phyloP scores from a whole-genome alignment of 2,113 vertebrate species.

The Tympanuchus pallidicinctus region DNA sequence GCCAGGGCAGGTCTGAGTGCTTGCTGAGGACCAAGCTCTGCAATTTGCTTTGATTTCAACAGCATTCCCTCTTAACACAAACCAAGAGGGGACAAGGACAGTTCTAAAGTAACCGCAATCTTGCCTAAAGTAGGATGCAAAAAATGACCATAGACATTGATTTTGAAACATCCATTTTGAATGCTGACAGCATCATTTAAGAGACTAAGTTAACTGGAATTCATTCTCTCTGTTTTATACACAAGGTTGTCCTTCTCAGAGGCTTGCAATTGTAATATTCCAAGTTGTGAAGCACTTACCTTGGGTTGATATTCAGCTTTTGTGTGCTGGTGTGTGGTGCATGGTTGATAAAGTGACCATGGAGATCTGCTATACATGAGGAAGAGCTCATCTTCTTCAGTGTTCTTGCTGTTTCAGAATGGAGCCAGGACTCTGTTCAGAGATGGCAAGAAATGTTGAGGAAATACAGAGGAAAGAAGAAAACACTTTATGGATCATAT shows the following conservation, averaged over 20 bases:
- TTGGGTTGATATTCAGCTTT: not conserved
- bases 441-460: not conserved
- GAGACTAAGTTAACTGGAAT: not conserved
- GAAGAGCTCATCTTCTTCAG: not conserved
- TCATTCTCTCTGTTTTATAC: not conserved
- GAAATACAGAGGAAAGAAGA: not conserved
- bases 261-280: accelerated
- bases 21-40: not conserved
- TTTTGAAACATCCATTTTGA: not conserved
- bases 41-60: not conserved
- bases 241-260: too few relatives aligned
- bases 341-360: not conserved
- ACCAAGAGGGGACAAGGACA: slow-evolving; percentile 38
- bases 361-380: not conserved
- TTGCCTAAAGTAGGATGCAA: not conserved
- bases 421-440: not conserved
- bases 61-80: not conserved
- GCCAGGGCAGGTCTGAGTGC: not conserved
- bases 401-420: not conserved
- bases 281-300: not conserved
- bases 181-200: not conserved
- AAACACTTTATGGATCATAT: not conserved
- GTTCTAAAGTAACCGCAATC: not conserved
- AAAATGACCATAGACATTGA: not conserved
- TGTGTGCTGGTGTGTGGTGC: not conserved